Base-by-base conservation (phyloP, 2,113 vertebrate genomes). In the Tragulus kanchil region DNA sequence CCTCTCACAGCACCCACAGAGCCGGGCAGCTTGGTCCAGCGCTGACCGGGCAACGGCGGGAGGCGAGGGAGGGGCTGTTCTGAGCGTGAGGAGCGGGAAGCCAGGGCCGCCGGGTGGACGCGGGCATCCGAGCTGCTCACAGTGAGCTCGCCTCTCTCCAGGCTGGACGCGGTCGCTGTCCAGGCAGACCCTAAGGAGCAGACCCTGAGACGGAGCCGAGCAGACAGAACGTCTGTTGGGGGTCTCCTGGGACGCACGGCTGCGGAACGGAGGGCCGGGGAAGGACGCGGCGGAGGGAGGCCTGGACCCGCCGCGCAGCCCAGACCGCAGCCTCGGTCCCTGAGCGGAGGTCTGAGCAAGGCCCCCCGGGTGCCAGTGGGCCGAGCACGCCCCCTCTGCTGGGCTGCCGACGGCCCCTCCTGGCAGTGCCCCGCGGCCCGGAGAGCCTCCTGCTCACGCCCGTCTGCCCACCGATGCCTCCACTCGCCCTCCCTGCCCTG, bases 331-430 rank as follows among this genome's bases (percentile, higher is more conserved):
- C 52, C 19, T 21, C 58, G 23, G 12, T 2, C 23, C 12, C 8
- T 17, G 1, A 14, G 28, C 4, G 11, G 16, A 28, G 3, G 15
- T 0, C 14, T 12, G 16, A 31, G 42, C 31, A 45, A 23, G 17
- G 16, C 11, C 3, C 0, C 31, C 23, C 6, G 4, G 6, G 11
- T 4, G 0, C 2, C 3, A n/a, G 3, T 10, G 25, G 10, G 21
- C 36, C 9, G 0, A 6, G 9, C 36, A 10, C 7, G 14, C 12
- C 26, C 14, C 64, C 50, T 36, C 3, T 5, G 5, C 21, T 17
- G 36, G 13, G 19, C 23, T 8, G 48, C 8, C 15, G 23, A 19
- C 48, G 12, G 48, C n/a, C 36, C 54, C 12, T 42, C 31, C 6
- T 17, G 4, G 17, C 0, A 3, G 7, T 6, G 26, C 21, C 21